Percentiles rank a stretch among this genome's conserved stretches.
Conservation (phyloP, 2,113 vertebrate genomes). For the Ciconia stormi region DNA sequence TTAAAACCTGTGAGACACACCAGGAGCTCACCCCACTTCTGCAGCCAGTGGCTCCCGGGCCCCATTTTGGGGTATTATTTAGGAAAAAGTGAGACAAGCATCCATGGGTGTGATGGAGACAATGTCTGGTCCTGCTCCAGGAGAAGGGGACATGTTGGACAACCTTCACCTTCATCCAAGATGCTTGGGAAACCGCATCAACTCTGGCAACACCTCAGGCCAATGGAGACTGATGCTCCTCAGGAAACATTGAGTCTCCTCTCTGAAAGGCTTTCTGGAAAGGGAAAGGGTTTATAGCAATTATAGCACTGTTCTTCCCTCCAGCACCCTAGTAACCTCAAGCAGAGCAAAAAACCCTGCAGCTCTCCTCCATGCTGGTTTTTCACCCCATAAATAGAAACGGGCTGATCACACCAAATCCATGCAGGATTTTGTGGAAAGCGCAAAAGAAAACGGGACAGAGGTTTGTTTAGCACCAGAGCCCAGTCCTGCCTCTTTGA, state of each 20-base stretch:
- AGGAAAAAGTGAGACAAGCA: not conserved
- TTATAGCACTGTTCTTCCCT: not conserved
- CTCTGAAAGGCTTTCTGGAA: not conserved
- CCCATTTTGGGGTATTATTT: rapidly evolving
- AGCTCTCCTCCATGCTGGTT: not conserved
- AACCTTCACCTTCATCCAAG: not conserved
- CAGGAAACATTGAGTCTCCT: not conserved
- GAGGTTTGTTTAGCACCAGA: constrained; percentile 34
- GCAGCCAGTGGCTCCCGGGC: not conserved
- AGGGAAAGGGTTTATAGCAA: not conserved
- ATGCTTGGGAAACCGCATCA: not conserved
- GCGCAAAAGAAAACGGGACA: not conserved
- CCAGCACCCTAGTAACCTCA: not conserved
- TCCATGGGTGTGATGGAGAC: not conserved
- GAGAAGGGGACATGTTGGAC: rapidly evolving
- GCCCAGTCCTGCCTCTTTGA: constrained; percentile 24
- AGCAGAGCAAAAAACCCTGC: not conserved
- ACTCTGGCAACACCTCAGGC: not conserved
- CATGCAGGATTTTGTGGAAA: not conserved
- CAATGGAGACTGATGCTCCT: not conserved
- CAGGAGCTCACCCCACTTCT: not conserved
- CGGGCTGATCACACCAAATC: not conserved
- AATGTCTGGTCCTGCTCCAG: not conserved
- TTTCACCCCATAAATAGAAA: constrained; percentile 9
- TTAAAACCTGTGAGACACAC: not conserved